Percentiles rank a stretch among this genome's conserved stretches.
Evolutionary conservation across 2,797 vertebrate genomes (phyloP).

Genomic region (Gouania willdenowi): DNA sequence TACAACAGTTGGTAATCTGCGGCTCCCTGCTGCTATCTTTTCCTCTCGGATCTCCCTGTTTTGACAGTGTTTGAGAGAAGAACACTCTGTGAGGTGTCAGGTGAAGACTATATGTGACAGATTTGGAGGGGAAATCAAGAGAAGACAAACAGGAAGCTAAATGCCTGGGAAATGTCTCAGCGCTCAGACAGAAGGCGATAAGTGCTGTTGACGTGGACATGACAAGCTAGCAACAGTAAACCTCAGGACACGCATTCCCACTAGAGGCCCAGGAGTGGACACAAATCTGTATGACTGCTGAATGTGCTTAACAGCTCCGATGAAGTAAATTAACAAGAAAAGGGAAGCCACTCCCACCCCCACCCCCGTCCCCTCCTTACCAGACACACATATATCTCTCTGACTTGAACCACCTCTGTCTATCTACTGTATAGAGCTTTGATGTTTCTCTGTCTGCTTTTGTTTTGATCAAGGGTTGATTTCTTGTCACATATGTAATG

Average conservation of each 20-base stretch:
- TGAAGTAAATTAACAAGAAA: conserved; percentile 60
- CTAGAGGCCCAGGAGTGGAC: conserved; percentile 66
- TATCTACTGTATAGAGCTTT: conserved; percentile 63
- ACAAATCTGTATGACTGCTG: conserved; percentile 56
- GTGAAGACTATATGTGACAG: conserved; percentile 75
- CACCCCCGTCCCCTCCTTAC: neutral
- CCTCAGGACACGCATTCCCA: conserved; percentile 74
- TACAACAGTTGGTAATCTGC: conserved; percentile 58
- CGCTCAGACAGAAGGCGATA: conserved; percentile 69
- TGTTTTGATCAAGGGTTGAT: conserved; percentile 77
- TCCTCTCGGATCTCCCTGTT: conserved; percentile 63
- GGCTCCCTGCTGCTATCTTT: conserved; percentile 62
- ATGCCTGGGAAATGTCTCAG: conserved; percentile 70
- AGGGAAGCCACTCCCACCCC: conserved; percentile 1
- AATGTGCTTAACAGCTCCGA: conserved; percentile 61
- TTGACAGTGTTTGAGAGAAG: conserved; percentile 72
- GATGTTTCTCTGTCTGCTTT: conserved; percentile 66
- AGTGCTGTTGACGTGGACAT: conserved; percentile 78
- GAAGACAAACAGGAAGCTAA: conserved; percentile 78
- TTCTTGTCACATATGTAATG: conserved; percentile 70
- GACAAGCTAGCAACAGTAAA: conserved; percentile 77
- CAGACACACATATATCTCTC: conserved; percentile 11
- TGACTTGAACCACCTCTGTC: conserved; percentile 38
- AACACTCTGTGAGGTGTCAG: conserved; percentile 73
- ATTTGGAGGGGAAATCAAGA: conserved; percentile 74